phyloP scores from a whole-genome alignment of 2,888 invertebrate species.

The Ischnura elegans region DNA sequence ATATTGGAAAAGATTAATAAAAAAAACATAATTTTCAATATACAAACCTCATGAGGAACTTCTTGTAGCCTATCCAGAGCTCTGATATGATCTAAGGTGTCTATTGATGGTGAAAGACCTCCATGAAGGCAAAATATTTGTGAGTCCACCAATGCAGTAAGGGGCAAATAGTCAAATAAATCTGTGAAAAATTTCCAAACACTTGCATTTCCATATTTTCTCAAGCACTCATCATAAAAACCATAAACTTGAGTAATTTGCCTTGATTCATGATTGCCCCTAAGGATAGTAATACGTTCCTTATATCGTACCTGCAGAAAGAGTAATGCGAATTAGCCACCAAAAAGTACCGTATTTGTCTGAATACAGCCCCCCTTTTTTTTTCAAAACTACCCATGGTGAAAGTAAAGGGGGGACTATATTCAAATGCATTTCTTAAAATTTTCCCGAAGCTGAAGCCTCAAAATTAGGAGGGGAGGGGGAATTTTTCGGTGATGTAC shows the following conservation, averaged over 20 bases:
- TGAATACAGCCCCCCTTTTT: too few relatives aligned
- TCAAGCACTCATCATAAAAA: conserved; percentile 99
- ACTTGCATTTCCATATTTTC: conserved; percentile 99
- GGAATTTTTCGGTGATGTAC: too few relatives aligned
- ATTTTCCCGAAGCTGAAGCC: too few relatives aligned
- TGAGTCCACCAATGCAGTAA: conserved; percentile 98
- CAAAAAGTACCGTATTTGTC: too few relatives aligned
- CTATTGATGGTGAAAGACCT: conserved; percentile 98
- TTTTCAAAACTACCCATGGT: too few relatives aligned
- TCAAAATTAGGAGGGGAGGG: too few relatives aligned
- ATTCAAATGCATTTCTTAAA: too few relatives aligned
- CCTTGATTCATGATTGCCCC: conserved; percentile 99
- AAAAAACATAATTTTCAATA: not conserved
- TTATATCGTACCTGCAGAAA: conserved; percentile 92
- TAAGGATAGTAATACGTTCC: conserved; percentile 99
- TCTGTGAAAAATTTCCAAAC: conserved; percentile 99
- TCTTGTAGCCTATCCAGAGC: conserved; percentile 98
- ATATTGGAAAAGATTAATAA: too few relatives aligned
- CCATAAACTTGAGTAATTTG: conserved; percentile 99
- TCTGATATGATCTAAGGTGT: conserved; percentile 99
- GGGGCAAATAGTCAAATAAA: conserved; percentile 98
- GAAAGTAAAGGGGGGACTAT: too few relatives aligned
- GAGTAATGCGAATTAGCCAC: too few relatives aligned
- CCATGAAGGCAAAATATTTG: conserved; percentile 99
- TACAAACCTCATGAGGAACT: conserved; percentile 89